Evolutionary conservation across 1,140 invertebrate genomes (phyloP), one percentile per base, ranked within the genome.

Genomic region (Diprion similis): DNA sequence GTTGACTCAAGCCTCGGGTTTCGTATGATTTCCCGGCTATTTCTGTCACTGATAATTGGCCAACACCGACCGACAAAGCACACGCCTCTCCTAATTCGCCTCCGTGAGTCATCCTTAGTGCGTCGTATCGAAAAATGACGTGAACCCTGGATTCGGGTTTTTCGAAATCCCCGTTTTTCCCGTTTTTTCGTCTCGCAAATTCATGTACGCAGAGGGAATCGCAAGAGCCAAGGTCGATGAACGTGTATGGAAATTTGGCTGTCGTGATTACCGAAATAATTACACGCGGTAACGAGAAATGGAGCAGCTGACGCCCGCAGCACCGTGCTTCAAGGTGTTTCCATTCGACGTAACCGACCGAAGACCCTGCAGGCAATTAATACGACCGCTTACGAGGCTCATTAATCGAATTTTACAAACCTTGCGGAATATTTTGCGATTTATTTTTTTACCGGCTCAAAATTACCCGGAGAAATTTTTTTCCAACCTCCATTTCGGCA

Each of bases 1-100:
- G 68, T 70, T 18, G 46, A 37, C 69, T 47, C 64, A 51, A 66
- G 73, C 68, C 66, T 72, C 64, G 18, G 68, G 18, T 66, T 17
- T 74, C 46, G 68, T 66, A 37, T 37, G 59, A 68, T 59, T 59
- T 59, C 51, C n/a, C n/a, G 51, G 51, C 51, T 59, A 59, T 59
- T 59, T 59, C 51, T 59, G 51, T 59, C 51, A 59, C n/a, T 59
- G 51, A 59, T n/a, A 59, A 59, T 59, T 59, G n/a, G 0, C 8
- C 51, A 59, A 59, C 51, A 59, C 51, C 51, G 51, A 59, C 51
- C 51, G 51, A 59, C 51, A 59, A 59, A 59, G 51, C 51, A 11
- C 51, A 59, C 51, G 51, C 11, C 51, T 59, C 51, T 59, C 51
- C n/a, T 59, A 11, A 59, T 59, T 59, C 51, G 11, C 51, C 8